These are phyloP conservation scores for Drosophila pruinosa DNA, from an alignment of 1,140 invertebrate genomes.

Conservation along the genomic window DNA sequence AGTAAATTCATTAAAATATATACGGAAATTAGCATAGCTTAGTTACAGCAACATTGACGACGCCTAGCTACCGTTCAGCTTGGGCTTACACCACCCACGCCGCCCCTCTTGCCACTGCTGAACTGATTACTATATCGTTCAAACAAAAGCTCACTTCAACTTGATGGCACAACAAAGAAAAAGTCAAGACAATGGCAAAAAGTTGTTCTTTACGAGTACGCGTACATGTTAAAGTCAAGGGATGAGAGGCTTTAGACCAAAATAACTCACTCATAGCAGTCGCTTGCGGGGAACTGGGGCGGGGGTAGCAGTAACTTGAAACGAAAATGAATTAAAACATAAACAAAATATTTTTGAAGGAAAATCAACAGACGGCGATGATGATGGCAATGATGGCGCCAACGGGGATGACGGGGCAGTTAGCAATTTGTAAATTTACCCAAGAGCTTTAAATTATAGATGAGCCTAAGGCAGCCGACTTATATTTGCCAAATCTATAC, in stretches of 20 bases:
- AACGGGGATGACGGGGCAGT: not conserved
- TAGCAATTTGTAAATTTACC: constrained; percentile 14
- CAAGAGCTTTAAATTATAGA: constrained; percentile 21
- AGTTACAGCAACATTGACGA: not conserved
- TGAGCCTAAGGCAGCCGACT: not conserved
- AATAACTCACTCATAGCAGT: not conserved
- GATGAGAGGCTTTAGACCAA: not conserved
- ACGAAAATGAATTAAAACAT: constrained; percentile 10
- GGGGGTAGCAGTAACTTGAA: not conserved
- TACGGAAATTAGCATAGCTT: constrained; percentile 12
- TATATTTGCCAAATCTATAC: not conserved
- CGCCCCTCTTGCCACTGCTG: not conserved
- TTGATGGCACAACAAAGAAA: constrained; percentile 17
- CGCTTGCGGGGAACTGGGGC: not conserved
- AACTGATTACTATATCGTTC: constrained; percentile 16
- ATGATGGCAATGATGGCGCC: not conserved
- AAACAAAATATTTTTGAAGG: constrained; percentile 10
- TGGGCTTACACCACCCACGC: not conserved
- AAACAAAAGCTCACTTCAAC: constrained; percentile 5
- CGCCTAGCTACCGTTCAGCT: constrained; percentile 14
- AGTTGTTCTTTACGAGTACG: not conserved
- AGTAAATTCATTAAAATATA: not conserved
- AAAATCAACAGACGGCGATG: not conserved
- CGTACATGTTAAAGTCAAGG: not conserved
- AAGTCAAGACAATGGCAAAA: constrained; percentile 18